Conservation (phyloP, 2,888 invertebrate genomes). For the Drepana falcataria region DNA sequence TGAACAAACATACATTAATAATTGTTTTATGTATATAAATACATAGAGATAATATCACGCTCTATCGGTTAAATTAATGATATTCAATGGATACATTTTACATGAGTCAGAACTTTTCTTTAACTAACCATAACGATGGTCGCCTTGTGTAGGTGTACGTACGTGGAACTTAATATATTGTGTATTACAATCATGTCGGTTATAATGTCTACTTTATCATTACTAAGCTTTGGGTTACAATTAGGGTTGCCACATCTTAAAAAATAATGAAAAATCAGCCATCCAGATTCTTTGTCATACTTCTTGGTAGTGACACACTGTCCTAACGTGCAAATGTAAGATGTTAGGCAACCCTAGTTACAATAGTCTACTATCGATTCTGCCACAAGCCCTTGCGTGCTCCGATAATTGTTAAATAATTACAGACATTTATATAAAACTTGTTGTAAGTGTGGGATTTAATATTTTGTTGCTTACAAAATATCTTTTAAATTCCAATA, state of each 20-base stretch:
- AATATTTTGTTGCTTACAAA: no score
- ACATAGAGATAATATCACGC: no score
- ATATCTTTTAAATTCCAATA: no score
- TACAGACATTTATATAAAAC: neutral
- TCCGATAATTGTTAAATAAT: slow-evolving; percentile 36
- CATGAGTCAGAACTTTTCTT: neutral
- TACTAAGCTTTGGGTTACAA: slow-evolving; percentile 48
- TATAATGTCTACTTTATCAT: neutral
- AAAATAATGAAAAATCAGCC: slow-evolving; percentile 7
- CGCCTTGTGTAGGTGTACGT: neutral
- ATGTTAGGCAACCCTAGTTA: neutral
- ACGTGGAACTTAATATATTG: slow-evolving; percentile 22
- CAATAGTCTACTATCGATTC: slow-evolving; percentile 44
- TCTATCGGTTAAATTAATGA: no score
- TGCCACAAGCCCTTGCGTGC: slow-evolving; percentile 31
- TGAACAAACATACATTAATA: no score
- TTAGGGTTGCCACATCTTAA: slow-evolving; percentile 2
- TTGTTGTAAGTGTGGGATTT: neutral
- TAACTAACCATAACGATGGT: neutral
- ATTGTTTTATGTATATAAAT: no score
- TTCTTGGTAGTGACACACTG: neutral
- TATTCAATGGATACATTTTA: no score
- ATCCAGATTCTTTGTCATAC: neutral
- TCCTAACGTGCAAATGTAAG: neutral
- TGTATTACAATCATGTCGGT: slow-evolving; percentile 36